Base-by-base conservation (phyloP, 2,797 vertebrate species). In the Anomalospiza imberbis region DNA sequence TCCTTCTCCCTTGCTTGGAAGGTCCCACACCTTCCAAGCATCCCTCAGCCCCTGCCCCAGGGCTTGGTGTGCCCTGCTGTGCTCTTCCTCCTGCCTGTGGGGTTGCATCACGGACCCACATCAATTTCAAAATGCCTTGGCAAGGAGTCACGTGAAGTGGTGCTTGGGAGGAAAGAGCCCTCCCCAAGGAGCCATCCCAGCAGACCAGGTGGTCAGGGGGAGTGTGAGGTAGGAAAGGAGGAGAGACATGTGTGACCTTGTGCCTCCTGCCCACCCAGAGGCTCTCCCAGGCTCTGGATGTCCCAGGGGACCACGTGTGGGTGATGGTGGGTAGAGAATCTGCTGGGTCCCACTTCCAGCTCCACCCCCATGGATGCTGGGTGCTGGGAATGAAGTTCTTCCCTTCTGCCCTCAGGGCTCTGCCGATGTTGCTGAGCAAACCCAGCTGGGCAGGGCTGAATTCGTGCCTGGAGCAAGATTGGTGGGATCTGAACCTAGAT, bases 81-180 rank as follows among this genome's bases (percentile, higher is more conserved):
- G 65, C 45, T 68, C 66, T 62, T 73, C 48, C 45, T 66, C 18
- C 22, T n/a, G 36, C 7, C 22, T 38, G 9, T 29, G 11, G 0
- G 10, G 10, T 34, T 79, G 72, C 22, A 3, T 65, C 34, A n/a
- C 0, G 13, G 34, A 42, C 32, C 50, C 54, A 15, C 1, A 0
- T 6, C 45, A 55, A 6, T 18, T 55, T 60, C 44, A 53, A 40
- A 51, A 17, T 38, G 45, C 24, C 11, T 44, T 24, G 74, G 54
- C 31, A n/a, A 67, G 42, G 34, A 71, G 42, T 13, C 21, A 28
- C 0, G 0, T 26, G 34, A 61, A 88, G 19, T 2, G 19, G n/a
- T 28, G 54, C 28, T 25, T 32, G 60, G 34, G 44, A 61, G 40
- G 73, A 55, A 61, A 51, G 11, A 44, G 32, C 22, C 14, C 32